These are phyloP conservation scores for Chamaetylas fuelleborni DNA, from an alignment of 2,113 vertebrate species.

Conservation along the genomic window DNA sequence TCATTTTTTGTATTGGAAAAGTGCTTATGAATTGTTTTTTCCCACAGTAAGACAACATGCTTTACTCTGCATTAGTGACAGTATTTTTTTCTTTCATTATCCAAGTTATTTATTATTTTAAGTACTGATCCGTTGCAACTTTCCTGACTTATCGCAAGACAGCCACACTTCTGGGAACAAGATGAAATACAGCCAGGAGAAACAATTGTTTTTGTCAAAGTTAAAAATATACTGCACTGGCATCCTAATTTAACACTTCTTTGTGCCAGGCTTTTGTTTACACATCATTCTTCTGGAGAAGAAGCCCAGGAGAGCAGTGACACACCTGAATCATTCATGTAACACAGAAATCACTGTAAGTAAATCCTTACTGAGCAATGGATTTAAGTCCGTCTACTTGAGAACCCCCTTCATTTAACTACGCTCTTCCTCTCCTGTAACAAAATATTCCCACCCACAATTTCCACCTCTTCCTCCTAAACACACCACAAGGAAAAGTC, in stretches of 20 bases:
- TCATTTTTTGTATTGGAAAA: background rate
- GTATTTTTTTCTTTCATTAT: background rate
- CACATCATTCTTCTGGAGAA: background rate
- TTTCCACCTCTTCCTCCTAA: background rate
- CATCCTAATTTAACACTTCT: background rate
- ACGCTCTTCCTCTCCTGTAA: background rate
- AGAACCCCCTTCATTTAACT: background rate
- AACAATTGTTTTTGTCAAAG: background rate
- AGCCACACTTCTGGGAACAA: background rate
- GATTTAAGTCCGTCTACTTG: background rate
- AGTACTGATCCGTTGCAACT: background rate
- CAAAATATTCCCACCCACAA: background rate
- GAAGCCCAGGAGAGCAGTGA: background rate
- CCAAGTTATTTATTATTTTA: conserved; percentile 16
- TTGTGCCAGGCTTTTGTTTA: background rate
- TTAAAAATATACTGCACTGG: background rate
- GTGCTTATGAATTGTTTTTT: background rate
- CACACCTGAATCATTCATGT: background rate
- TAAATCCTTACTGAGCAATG: background rate
- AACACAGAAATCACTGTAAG: background rate
- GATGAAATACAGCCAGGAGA: background rate
- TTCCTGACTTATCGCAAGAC: background rate
- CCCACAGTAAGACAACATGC: background rate
- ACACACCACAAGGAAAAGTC: background rate
- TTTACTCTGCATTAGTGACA: background rate